These are phyloP conservation scores for Lonchura striata DNA, from an alignment of 2,113 vertebrate species.

Conservation along the genomic window DNA sequence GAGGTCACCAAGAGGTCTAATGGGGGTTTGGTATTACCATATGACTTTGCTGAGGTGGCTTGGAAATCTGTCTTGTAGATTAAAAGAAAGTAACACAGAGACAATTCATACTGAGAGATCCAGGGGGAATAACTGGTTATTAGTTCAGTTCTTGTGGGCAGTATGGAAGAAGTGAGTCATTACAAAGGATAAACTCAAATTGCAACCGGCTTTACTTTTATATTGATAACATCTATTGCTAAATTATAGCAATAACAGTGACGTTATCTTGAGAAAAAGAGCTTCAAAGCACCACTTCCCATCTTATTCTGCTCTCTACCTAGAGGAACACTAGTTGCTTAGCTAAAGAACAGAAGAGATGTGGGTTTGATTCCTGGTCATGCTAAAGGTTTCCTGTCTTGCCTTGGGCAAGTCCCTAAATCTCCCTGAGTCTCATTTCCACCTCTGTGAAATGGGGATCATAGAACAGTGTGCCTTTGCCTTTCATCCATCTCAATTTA, in stretches of 20 bases:
- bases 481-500: background rate
- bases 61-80: conserved; percentile 5
- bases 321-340: background rate
- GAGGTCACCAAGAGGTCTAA: conserved; percentile 39
- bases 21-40: background rate
- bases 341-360: background rate
- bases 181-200: conserved; percentile 66
- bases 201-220: conserved; percentile 65
- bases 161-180: conserved; percentile 63
- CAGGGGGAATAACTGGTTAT: conserved; percentile 55
- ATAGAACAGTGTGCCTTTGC: background rate
- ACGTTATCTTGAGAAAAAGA: conserved; percentile 50
- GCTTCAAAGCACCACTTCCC: conserved; percentile 51
- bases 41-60: background rate
- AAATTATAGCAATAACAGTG: conserved; percentile 69
- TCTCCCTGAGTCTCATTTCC: conserved; percentile 38
- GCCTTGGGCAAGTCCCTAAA: conserved; percentile 47
- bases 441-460: conserved; percentile 23
- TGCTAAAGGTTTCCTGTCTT: background rate
- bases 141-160: conserved; percentile 53
- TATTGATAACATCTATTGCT: conserved; percentile 65
- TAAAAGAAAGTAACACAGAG: conserved; percentile 45
- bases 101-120: conserved; percentile 62
- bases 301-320: conserved; percentile 14
- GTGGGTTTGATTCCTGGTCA: conserved; percentile 35